These are phyloP conservation scores for Eidolon dupreanum DNA, from an alignment of 2,797 vertebrate species.

Conservation along the genomic window DNA sequence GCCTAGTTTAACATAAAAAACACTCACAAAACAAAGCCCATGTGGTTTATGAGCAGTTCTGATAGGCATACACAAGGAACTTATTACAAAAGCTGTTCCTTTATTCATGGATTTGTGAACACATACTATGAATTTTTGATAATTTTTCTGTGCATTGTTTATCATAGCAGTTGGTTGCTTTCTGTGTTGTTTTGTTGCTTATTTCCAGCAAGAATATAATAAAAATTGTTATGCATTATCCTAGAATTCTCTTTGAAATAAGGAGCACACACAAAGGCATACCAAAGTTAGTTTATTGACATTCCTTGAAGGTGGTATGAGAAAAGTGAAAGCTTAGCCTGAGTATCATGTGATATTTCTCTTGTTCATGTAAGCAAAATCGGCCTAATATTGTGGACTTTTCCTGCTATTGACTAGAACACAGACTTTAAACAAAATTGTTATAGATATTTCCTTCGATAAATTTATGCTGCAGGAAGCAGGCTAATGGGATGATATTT, in stretches of 20 bases:
- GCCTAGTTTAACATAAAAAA: not conserved
- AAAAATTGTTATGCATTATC: not conserved
- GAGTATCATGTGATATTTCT: constrained; percentile 90
- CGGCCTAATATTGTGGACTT: constrained; percentile 84
- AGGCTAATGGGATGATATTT: constrained; percentile 84
- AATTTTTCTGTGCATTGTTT: not conserved
- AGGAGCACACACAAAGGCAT: constrained; percentile 83
- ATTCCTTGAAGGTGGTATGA: constrained; percentile 91
- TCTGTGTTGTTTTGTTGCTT: not conserved
- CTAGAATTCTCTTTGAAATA: constrained; percentile 65
- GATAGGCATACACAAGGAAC: not conserved
- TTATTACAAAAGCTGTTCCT: not conserved
- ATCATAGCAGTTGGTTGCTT: not conserved
- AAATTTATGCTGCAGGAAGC: constrained; percentile 85
- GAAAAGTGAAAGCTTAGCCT: constrained; percentile 90
- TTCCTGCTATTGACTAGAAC: constrained; percentile 83
- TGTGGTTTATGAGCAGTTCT: not conserved
- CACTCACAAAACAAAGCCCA: not conserved
- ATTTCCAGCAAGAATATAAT: not conserved
- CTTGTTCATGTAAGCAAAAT: constrained; percentile 86
- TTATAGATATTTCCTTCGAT: constrained; percentile 82
- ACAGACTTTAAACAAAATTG: constrained; percentile 82
- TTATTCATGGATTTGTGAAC: not conserved
- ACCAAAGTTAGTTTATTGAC: constrained; percentile 96
- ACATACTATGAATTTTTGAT: not conserved